phyloP scores from a whole-genome alignment of 2,113 vertebrate species.

The Gobiocypris rarus region DNA sequence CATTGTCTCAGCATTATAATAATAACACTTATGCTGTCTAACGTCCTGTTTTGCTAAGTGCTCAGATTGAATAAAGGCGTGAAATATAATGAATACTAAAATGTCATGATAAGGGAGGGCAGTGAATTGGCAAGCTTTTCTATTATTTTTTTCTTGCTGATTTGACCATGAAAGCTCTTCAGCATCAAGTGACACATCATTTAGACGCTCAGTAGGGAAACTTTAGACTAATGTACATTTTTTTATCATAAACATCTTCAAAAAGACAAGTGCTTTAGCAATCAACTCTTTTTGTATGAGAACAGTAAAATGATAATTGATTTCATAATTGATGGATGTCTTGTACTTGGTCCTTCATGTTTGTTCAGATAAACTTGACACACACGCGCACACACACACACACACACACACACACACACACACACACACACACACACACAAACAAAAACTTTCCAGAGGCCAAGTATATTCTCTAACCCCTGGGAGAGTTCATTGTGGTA shows the following conservation, averaged over 20 bases:
- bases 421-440: not conserved
- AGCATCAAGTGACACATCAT: not conserved
- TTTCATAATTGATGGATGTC: not conserved
- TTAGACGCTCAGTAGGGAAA: not conserved
- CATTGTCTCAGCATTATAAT: slow-evolving; percentile 14
- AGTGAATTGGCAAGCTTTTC: not conserved
- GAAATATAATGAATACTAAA: not conserved
- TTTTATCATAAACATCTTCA: not conserved
- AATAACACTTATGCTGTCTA: slow-evolving; percentile 7
- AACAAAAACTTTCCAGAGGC: slow-evolving; percentile 17
- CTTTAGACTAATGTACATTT: too few species aligned
- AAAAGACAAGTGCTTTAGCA: not conserved
- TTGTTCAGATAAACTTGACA: not conserved
- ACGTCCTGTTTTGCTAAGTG: slow-evolving; percentile 22
- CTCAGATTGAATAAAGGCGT: slow-evolving; percentile 14
- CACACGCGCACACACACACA: not conserved
- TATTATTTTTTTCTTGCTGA: slow-evolving; percentile 20
- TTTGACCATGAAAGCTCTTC: not conserved
- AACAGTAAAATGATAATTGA: not conserved
- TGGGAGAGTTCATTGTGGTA: slow-evolving; percentile 65
- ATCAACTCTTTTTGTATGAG: not conserved
- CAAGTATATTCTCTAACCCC: slow-evolving; percentile 61
- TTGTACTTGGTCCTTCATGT: not conserved
- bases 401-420: not conserved
- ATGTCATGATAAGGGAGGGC: not conserved